Conservation (phyloP, 2,888 invertebrate species). For the Dione juno region DNA sequence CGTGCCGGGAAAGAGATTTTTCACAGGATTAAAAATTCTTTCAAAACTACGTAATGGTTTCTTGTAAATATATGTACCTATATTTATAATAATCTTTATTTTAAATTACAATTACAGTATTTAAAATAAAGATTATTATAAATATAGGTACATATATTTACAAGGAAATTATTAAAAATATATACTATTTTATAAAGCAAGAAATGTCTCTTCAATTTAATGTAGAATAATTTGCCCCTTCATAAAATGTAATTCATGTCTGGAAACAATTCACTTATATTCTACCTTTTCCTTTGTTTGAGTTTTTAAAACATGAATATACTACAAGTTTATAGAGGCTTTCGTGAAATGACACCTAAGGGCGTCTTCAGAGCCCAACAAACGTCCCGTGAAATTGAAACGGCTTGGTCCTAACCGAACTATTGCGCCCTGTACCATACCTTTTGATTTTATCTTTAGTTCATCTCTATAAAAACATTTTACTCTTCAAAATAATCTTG, state of each 20-base stretch:
- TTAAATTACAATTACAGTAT: no score
- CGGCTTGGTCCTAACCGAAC: conserved; percentile 57
- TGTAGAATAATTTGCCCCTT: background rate
- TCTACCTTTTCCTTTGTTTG: conserved; percentile 28
- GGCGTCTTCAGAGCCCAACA: conserved; percentile 78
- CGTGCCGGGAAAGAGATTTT: conserved; percentile 18
- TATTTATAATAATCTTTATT: background rate
- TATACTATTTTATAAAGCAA: background rate
- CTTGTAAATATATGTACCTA: background rate
- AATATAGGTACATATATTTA: background rate
- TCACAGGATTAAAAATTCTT: conserved; percentile 19
- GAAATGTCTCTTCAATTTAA: background rate
- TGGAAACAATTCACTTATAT: conserved; percentile 14
- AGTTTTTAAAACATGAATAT: conserved; percentile 36
- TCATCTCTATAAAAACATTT: conserved; percentile 18
- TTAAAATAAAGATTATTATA: no score
- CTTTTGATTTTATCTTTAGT: conserved; percentile 26
- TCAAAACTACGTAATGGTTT: conserved; percentile 14
- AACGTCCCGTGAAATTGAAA: conserved; percentile 83
- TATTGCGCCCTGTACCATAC: conserved; percentile 32
- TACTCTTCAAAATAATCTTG: background rate
- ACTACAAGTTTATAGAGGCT: conserved; percentile 53
- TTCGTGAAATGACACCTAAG: conserved; percentile 78
- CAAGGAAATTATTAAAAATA: background rate
- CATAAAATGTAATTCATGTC: conserved; percentile 19